Base-by-base conservation (phyloP, 2,888 invertebrate species). In the Galerucella calmariensis region DNA sequence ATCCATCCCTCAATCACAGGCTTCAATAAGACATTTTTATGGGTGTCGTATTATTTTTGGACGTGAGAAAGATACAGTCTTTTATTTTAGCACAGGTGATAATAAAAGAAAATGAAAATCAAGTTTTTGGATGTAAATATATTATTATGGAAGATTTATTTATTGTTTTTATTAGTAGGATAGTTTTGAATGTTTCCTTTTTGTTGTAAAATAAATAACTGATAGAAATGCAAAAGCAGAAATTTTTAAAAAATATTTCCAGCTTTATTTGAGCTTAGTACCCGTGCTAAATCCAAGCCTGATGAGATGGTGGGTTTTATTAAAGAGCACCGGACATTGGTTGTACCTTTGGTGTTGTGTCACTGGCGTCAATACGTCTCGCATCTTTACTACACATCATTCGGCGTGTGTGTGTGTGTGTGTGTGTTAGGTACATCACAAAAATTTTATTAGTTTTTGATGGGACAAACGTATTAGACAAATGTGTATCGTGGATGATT, bases 401-500 rank as follows among this genome's bases (percentile, higher is more conserved):
- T 78, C 81, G 79, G 78, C 80, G 79, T 78, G 78, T 79, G 14
- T 51, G 51, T 53, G 14, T 79, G n/a, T 51, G 51, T 51, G 12
- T 53, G 53, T 53, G 53, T n/a, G 14, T n/a, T 14, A 53, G 79
- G 79, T 81, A 77, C 76, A 77, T 75, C 73, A 78, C 79, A 75
- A 80, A 81, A 81, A 81, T 84, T 84, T 84, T 84, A 84, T 84
- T 82, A 80, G 80, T 83, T 85, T 84, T 84, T 84, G 84, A 85
- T 85, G 85, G 84, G 80, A 76, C 79, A 83, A 84, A 83, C 83
- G 85, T 85, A 85, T 85, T 85, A 85, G 84, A 83, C 81, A 81
- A 85, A 85, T 85, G 85, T 84, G 83, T 83, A 83, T 84, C 81
- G 82, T 82, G 83, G 80, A 85, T 85, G 86, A 86, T 86, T 85